Evolutionary conservation across 2,113 vertebrate species (phyloP).

Genomic region (Dromiciops gliroides): DNA sequence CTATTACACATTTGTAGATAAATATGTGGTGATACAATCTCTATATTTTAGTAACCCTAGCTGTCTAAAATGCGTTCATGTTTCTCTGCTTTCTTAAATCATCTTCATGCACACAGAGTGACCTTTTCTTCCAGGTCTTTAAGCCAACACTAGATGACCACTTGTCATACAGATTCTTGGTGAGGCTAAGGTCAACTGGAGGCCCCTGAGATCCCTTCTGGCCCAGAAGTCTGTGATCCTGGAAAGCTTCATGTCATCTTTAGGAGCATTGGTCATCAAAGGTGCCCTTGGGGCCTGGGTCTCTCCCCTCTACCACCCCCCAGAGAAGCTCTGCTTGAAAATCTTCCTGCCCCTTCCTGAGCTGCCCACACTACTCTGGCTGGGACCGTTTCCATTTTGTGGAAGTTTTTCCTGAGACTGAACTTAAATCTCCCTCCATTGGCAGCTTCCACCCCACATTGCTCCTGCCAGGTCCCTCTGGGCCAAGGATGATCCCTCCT

Average conservation of each 20-base stretch:
- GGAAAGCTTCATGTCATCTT: neutral
- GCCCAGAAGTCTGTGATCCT: neutral
- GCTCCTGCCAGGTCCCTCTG: neutral
- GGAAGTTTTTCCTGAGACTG: too few species aligned
- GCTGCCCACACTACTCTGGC: too few species aligned
- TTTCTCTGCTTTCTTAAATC: neutral
- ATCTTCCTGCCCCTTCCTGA: too few species aligned
- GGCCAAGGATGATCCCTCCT: neutral
- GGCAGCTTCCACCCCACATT: neutral
- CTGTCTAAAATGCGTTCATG: neutral
- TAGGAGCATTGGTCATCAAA: neutral
- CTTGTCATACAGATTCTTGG: neutral
- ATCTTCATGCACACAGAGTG: neutral
- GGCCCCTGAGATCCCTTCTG: neutral
- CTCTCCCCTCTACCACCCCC: too few species aligned
- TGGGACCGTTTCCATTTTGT: too few species aligned
- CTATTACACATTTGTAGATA: neutral
- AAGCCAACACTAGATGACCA: neutral
- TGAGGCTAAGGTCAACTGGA: neutral
- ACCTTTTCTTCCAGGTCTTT: neutral
- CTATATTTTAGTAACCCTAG: neutral
- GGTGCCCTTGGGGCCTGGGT: too few species aligned
- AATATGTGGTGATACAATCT: neutral
- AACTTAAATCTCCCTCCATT: too few species aligned
- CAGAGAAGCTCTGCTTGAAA: too few species aligned